phyloP scores from a whole-genome alignment of 2,113 vertebrate genomes.

The Carassius carassius region DNA sequence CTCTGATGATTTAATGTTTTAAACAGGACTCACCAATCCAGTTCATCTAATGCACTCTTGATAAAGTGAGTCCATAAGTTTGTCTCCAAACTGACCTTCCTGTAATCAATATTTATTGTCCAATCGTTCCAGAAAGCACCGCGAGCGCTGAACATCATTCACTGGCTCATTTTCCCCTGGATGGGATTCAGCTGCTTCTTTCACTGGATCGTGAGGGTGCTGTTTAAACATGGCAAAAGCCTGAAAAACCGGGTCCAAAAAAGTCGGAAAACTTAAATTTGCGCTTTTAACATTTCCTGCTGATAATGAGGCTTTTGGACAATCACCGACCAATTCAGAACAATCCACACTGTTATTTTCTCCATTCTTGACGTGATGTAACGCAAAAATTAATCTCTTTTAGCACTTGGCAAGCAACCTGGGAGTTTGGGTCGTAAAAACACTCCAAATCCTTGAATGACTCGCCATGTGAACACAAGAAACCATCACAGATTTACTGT shows the following conservation, averaged over 20 bases:
- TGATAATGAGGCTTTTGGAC: slow-evolving; percentile 6
- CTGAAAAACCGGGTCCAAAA: neutral
- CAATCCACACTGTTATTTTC: neutral
- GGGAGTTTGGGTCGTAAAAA: neutral
- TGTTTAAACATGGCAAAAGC: neutral
- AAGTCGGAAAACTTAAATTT: slow-evolving; percentile 11
- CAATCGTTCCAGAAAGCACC: neutral
- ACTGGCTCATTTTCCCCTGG: slow-evolving; percentile 15
- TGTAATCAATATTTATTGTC: slow-evolving; percentile 8
- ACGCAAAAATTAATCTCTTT: neutral
- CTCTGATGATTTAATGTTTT: neutral
- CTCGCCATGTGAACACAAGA: neutral
- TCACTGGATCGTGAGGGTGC: neutral
- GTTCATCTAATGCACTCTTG: neutral
- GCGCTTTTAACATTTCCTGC: neutral
- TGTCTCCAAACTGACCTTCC: slow-evolving; percentile 1
- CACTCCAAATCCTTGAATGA: neutral
- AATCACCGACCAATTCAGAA: neutral
- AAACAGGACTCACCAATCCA: neutral
- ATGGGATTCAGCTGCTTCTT: neutral
- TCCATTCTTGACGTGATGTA: neutral
- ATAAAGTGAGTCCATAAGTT: neutral
- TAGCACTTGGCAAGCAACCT: neutral
- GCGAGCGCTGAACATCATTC: neutral
- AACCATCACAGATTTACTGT: neutral